Evolutionary conservation across 1,140 invertebrate species (phyloP).

Genomic region (Cyphomyrmex costatus): DNA sequence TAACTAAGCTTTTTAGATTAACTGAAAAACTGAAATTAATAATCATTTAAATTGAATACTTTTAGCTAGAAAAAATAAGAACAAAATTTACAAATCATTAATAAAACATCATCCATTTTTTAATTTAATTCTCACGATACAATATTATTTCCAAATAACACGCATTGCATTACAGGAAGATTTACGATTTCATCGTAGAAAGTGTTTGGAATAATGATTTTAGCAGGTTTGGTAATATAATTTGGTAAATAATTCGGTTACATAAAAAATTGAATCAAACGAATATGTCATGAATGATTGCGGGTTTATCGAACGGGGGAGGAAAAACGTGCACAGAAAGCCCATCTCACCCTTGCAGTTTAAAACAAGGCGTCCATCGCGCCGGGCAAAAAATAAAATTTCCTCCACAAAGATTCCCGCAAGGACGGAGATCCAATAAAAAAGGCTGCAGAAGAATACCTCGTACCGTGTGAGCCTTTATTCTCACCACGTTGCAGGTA

Average conservation of each 20-base stretch:
- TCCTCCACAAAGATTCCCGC: conserved; percentile 63
- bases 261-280: background rate
- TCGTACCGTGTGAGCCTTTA: conserved; percentile 59
- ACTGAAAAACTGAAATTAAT: background rate
- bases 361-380: conserved; percentile 51
- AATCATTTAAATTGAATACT: background rate
- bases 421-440: conserved; percentile 64
- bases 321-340: conserved; percentile 26
- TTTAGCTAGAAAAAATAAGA: background rate
- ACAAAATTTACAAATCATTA: background rate
- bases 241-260: conserved; percentile 15
- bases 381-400: conserved; percentile 54
- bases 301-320: conserved; percentile 23
- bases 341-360: conserved; percentile 32
- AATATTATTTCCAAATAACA: background rate
- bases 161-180: background rate
- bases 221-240: background rate
- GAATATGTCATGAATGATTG: conserved; percentile 37
- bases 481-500: conserved; percentile 63
- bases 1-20: background rate
- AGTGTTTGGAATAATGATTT: background rate
- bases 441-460: conserved; percentile 62
- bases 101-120: background rate
- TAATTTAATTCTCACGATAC: background rate
- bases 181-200: background rate